Evolutionary conservation across 2,113 vertebrate species (phyloP), one percentile per base, ranked within the genome.

Genomic region (Eurystomus gularis): DNA sequence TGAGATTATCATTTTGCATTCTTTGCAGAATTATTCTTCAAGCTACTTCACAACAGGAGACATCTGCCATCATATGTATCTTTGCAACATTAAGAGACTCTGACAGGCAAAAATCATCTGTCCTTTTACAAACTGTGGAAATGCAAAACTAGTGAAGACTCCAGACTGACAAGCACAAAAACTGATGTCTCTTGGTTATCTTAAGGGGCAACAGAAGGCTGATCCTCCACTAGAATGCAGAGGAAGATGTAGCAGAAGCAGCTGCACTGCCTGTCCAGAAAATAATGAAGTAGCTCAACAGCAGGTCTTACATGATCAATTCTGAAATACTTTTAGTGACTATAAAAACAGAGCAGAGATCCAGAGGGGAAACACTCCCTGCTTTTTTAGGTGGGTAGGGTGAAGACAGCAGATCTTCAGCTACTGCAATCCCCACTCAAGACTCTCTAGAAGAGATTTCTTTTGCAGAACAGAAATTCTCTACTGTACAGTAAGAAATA

Each of bases 21-120:
- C 51, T 64, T 88, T 57, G 90, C 64, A 92, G 49, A 80, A 81
- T 46, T 90, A 46, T 40, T 51, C 26, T 90, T 90, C 64, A 42
- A 72, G 65, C 39, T 85, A n/a, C 19, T 64, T 77, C 9, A 18
- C n/a, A 62, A 68, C 39, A 69, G 48, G 29, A 77, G 70, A 8
- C 77, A 54, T 60, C 40, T 82, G 69, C 73, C 82, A 33, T 49
- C 75, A 69, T 60, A 55, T 69, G 49, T 79, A 72, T 52, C 87
- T 82, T 85, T n/a, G 62, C 82, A 93, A 89, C 78, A 82, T 49
- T 77, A 33, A 71, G 65, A 93, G 48, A 89, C 52, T 60, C 48
- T 29, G 55, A 82, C 39, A 88, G 91, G 68, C 81, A 85, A 91
- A 96, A 96, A 62, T 90, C n/a, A 86, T 77, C 70, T 49, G 20